Base-by-base conservation (phyloP, 1,140 invertebrate genomes). In the Amyelois transitella region DNA sequence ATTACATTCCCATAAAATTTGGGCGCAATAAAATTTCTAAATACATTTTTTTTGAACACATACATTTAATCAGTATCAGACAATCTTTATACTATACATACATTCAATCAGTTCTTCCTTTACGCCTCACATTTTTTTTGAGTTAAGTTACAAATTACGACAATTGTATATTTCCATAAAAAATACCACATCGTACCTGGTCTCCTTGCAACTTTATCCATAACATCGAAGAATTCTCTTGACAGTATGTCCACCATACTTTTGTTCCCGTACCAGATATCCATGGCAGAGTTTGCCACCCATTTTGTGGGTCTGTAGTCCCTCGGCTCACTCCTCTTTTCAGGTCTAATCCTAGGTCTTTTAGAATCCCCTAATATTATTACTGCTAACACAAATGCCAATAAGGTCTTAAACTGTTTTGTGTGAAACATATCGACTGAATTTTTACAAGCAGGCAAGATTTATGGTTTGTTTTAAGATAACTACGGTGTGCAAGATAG, bases 211-310 rank as follows among this genome's bases (percentile, higher is more conserved):
- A 75, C 60, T 52, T 53, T 72, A 14, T 68, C 62, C 14, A 82
- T 60, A 0, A 78, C 17, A 24, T 77, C 72, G 10, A 47, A 65
- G 8, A 81, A 72, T 53, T 82, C 81, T 43, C 69, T 67, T 0
- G 64, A 66, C n/a, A 82, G 12, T 6, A 85, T 60, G 25, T 85
- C 79, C 6, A 82, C 63, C 43, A 82, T 51, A 50, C 60, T 76
- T 58, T 72, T 77, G 25, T 85, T 82, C 1, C 77, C 81, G 18
- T 74, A 84, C 78, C 78, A 84, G 2, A 84, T 44, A 32, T 85
- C 81, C 59, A 82, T 64, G 4, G 79, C 72, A 45, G 73, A 75
- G 19, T 75, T 81, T 0, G 79, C 17, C 1, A 81, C 28, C 79
- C 79, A 82, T 55, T 82, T 81, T 1, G 72, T 61, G 7, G 77